Base-by-base conservation (phyloP, 1,140 invertebrate species). In the Acromyrmex charruanus region DNA sequence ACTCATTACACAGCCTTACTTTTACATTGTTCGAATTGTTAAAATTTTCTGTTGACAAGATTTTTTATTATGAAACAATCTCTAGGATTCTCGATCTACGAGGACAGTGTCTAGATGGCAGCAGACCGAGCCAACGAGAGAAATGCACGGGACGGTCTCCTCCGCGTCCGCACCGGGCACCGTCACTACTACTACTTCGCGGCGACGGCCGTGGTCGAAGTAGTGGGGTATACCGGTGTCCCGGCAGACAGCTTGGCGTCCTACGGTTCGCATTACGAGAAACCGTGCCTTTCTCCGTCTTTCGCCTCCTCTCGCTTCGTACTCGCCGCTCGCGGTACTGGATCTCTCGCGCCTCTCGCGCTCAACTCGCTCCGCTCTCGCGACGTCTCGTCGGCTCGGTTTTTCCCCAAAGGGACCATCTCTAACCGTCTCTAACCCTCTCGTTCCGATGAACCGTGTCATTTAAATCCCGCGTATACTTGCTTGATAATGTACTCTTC, bases 241-340 rank as follows among this genome's bases (percentile, higher is more conserved):
- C 92, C 92, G 94, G 94, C 95, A 95, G 95, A 95, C 95, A 95
- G 95, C 95, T 95, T 95, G 95, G 95, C 95, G 95, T 95, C 95
- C 94, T 94, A 92, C 90, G 92, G 93, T 93, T 94, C 92, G 92
- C 91, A 91, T 94, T 95, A 90, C 94, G 92, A 94, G 92, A 93
- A 94, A 93, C 93, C 91, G 79, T 91, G 91, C 92, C 93, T 95
- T 94, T 93, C 92, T 94, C 92, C 93, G 88, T 94, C 93, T 93
- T 93, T 93, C 89, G 92, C 74, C 88, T 65, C 77, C 31, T 87
- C 28, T 44, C 71, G 68, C 79, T 72, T 61, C 84, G 49, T 77
- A 63, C 68, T 39, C 49, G 59, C 77, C 77, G 72, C 63, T 89
- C 82, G 63, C 72, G 69, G 58, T 86, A 71, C 69, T 63, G 53